Base-by-base conservation (phyloP, 2,888 invertebrate species). In the Lasioglossum zephyrum region DNA sequence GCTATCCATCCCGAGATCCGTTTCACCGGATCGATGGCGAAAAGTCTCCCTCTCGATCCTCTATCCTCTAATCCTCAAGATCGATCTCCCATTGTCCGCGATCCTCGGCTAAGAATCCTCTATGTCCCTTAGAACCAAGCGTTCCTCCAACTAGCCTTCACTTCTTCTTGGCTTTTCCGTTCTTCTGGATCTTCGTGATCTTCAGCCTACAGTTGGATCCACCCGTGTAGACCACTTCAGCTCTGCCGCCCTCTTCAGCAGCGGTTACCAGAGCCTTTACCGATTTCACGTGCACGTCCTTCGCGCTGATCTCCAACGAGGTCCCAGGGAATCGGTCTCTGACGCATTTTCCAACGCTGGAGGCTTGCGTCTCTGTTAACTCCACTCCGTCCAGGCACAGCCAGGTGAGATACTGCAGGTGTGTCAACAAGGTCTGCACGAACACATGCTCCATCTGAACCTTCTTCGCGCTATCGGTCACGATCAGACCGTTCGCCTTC, bases 361-460 rank as follows among this genome's bases (percentile, higher is more conserved):
- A 82, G 0, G 95, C 95, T 79, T 95, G 95, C 16, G 86, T 89
- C 47, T 95, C 93, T 18, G 93, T 93, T 53, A 95, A 87, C 77
- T 93, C 93, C 39, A 95, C 92, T 1, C 95, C 94, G 86, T 95
- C 94, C 66, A 95, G 91, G 76, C 95, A 95, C 57, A 95, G 91
- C 94, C 95, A 95, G 11, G 94, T 94, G 31, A 95, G 92, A 66
- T 93, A 93, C 74, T 94, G 94, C 41, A 95, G 89, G 80, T 94
- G 94, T 4, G 94, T 93, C 5, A 94, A 86, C 49, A 94, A 76
- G 9, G 95, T 93, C 70, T 95, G 95, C 18, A 95, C 84, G 83
- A 95, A 95, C 6, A 94, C 87, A 87, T 95, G 95, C 85, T 95
- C 95, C 90, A 95, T 91, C n/a, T 95, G 94, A 0, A 91, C 89